Evolutionary conservation across 1,140 invertebrate species (phyloP).

Genomic region (Euura saliciscinereae): DNA sequence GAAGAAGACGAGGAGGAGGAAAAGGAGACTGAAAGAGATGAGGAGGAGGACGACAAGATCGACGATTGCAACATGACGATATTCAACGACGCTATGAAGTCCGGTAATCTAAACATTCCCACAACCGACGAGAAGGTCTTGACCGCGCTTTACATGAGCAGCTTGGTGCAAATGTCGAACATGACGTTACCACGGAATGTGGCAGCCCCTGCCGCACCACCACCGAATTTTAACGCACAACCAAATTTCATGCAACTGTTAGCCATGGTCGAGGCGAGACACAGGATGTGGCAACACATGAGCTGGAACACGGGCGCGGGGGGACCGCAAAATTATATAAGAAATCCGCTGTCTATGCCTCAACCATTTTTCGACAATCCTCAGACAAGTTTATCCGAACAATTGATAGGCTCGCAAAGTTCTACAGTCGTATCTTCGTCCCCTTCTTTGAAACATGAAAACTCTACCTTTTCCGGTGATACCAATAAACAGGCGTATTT

Average conservation of each 20-base stretch:
- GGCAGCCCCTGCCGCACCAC: slow-evolving; percentile 31
- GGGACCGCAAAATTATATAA: slow-evolving; percentile 46
- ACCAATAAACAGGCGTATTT: slow-evolving; percentile 45
- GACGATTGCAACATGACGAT: slow-evolving; percentile 50
- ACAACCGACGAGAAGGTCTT: slow-evolving; percentile 64
- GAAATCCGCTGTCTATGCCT: slow-evolving; percentile 44
- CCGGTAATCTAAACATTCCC: slow-evolving; percentile 51
- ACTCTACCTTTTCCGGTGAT: slow-evolving; percentile 45
- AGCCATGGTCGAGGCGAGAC: slow-evolving; percentile 57
- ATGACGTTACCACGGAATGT: slow-evolving; percentile 45
- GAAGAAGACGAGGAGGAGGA: slow-evolving; percentile 35
- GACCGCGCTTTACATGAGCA: slow-evolving; percentile 67
- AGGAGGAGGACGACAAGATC: slow-evolving; percentile 29
- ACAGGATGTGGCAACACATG: slow-evolving; percentile 60
- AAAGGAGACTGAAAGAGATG: slow-evolving; percentile 36
- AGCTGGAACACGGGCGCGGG: slow-evolving; percentile 40
- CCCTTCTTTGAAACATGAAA: slow-evolving; percentile 57
- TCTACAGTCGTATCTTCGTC: slow-evolving; percentile 48
- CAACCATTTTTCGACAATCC: slow-evolving; percentile 53
- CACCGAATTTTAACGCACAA: slow-evolving; percentile 41
- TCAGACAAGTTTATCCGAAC: slow-evolving; percentile 44
- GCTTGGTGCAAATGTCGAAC: slow-evolving; percentile 58
- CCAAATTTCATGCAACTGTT: slow-evolving; percentile 55
- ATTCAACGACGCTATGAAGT: slow-evolving; percentile 51
- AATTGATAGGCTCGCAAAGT: slow-evolving; percentile 48